These are phyloP conservation scores for Xylota segnis DNA, from an alignment of 2,888 invertebrate species.

Conservation along the genomic window DNA sequence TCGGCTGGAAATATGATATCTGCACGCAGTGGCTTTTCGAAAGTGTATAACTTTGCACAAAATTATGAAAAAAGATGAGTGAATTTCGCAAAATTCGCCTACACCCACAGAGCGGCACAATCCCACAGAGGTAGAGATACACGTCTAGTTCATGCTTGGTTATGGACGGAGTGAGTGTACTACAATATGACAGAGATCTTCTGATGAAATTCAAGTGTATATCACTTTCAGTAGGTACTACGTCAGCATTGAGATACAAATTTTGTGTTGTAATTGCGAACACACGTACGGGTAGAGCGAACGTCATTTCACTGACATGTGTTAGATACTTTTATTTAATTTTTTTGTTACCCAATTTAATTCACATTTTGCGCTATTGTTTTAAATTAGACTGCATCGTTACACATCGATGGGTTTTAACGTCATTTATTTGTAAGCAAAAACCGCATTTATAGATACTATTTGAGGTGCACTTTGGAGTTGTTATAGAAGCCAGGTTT, in stretches of 20 bases:
- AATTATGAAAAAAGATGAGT: conserved; percentile 19
- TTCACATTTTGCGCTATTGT: conserved; percentile 37
- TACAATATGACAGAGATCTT: conserved; percentile 46
- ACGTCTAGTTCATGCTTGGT: neutral
- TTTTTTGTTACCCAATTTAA: conserved; percentile 60
- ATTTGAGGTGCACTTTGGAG: neutral
- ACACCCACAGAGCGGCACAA: conserved; percentile 31
- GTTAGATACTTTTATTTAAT: conserved; percentile 4
- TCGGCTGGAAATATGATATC: conserved; percentile 49
- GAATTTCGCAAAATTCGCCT: conserved; percentile 17
- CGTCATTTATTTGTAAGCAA: conserved; percentile 25
- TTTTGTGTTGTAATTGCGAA: conserved; percentile 32
- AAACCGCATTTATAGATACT: neutral
- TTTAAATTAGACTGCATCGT: conserved; percentile 31
- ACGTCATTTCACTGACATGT: conserved; percentile 19
- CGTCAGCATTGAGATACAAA: conserved; percentile 51
- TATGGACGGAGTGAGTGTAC: neutral
- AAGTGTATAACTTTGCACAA: conserved; percentile 47
- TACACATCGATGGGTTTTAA: conserved; percentile 20
- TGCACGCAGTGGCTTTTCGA: conserved; percentile 34
- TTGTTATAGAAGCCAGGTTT: too few species aligned
- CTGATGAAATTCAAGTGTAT: conserved; percentile 56
- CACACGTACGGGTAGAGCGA: conserved; percentile 10
- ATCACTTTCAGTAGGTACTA: conserved; percentile 55
- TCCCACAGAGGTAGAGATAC: neutral